Conservation (phyloP, 2,113 vertebrate species). For the Platichthys stellatus region DNA sequence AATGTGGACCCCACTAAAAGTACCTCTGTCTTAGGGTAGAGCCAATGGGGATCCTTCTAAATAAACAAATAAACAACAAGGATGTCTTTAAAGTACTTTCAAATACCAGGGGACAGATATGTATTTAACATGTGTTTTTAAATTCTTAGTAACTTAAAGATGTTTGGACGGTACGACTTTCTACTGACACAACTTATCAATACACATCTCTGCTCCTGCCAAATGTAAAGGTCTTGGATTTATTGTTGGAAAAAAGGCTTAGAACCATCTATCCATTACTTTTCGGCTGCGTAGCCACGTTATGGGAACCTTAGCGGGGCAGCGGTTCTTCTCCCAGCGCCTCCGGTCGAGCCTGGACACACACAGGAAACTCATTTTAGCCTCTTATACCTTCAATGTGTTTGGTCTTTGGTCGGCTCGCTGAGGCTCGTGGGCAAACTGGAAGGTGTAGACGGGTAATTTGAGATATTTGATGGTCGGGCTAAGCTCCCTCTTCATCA, state of each 20-base stretch:
- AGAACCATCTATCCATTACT: background rate
- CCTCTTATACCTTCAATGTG: background rate
- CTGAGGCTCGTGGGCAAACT: background rate
- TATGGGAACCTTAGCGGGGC: background rate
- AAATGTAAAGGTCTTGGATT: constrained; percentile 6
- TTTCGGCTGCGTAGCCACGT: background rate
- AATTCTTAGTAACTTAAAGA: constrained; percentile 17
- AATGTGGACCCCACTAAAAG: no score
- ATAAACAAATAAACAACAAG: no score
- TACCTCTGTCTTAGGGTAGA: no score
- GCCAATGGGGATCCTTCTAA: no score
- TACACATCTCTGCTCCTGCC: constrained; percentile 10
- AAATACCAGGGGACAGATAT: no score
- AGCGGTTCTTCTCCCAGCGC: background rate
- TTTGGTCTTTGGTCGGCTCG: background rate
- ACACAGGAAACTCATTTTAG: background rate
- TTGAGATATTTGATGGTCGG: background rate
- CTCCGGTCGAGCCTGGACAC: background rate
- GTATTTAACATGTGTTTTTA: no score
- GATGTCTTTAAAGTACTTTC: no score
- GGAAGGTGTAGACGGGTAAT: background rate
- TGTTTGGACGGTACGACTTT: constrained; percentile 51
- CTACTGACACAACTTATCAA: constrained; percentile 28
- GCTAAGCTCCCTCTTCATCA: constrained; percentile 1
- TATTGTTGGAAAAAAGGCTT: background rate